Evolutionary conservation across 2,113 vertebrate genomes (phyloP).

Genomic region (Pedionomus torquatus): DNA sequence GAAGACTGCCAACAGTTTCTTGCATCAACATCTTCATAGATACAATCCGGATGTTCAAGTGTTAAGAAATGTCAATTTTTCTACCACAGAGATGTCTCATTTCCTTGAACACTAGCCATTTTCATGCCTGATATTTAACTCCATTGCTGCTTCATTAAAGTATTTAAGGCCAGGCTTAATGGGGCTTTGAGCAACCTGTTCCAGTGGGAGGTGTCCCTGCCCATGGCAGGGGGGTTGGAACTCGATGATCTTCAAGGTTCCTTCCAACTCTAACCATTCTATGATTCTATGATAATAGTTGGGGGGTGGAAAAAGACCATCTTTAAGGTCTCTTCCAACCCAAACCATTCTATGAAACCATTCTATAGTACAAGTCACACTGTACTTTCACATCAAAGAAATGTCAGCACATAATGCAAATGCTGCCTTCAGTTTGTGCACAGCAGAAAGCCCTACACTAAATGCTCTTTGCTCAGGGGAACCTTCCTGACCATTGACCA

Average conservation of each 20-base stretch:
- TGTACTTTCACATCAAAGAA: background rate
- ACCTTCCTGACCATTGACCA: background rate
- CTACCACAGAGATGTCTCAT: background rate
- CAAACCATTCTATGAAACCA: too few relatives aligned
- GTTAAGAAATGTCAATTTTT: background rate
- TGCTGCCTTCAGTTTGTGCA: background rate
- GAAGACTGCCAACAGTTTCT: background rate
- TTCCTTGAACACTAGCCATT: background rate
- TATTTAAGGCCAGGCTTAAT: too few relatives aligned
- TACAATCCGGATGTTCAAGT: background rate
- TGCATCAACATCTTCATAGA: background rate
- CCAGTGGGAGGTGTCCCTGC: too few relatives aligned
- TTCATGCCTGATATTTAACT: background rate
- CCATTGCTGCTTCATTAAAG: background rate
- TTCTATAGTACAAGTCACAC: background rate
- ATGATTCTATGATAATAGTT: too few relatives aligned
- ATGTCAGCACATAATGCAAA: accelerated
- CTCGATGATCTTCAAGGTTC: too few relatives aligned
- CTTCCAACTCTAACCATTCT: too few relatives aligned
- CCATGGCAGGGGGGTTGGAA: too few relatives aligned
- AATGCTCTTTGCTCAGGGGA: background rate
- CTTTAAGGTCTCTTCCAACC: too few relatives aligned
- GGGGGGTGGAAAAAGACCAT: too few relatives aligned
- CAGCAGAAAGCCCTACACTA: background rate
- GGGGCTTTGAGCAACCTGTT: too few relatives aligned